Conservation (phyloP, 2,888 invertebrate species). For the Cacoxenus indagator region DNA sequence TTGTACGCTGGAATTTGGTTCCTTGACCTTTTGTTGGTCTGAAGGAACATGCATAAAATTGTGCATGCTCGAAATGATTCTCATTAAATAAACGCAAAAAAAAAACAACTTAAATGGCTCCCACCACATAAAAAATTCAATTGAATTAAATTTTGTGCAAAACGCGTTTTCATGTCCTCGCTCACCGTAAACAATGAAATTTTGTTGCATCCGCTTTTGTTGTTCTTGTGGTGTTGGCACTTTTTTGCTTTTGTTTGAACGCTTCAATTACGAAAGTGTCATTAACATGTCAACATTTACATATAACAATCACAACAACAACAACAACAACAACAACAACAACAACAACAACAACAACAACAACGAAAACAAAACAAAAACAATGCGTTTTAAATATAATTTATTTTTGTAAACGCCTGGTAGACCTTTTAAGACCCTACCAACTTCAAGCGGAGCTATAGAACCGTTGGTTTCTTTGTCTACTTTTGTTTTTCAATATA, state of each 20-base stretch:
- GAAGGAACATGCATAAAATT: not conserved
- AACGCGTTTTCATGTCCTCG: constrained; percentile 39
- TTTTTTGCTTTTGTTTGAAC: constrained; percentile 37
- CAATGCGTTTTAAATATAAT: not conserved
- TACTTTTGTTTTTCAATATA: too few relatives aligned
- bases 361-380: not conserved
- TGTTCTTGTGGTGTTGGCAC: constrained; percentile 26
- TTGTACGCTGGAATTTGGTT: not conserved
- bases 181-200: constrained; percentile 50
- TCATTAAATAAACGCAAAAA: not conserved
- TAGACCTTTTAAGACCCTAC: not conserved
- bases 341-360: not conserved
- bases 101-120: constrained; percentile 1
- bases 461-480: too few relatives aligned
- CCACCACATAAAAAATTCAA: not conserved
- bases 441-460: too few relatives aligned
- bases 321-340: constrained; percentile 1
- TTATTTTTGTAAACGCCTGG: not conserved
- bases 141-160: constrained; percentile 6
- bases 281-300: constrained; percentile 62
- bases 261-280: constrained; percentile 56
- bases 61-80: not conserved
- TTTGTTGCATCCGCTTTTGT: constrained; percentile 58
- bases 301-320: constrained; percentile 43
- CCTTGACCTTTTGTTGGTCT: not conserved